phyloP scores from a whole-genome alignment of 1,140 invertebrate species.

The Maconellicoccus hirsutus region DNA sequence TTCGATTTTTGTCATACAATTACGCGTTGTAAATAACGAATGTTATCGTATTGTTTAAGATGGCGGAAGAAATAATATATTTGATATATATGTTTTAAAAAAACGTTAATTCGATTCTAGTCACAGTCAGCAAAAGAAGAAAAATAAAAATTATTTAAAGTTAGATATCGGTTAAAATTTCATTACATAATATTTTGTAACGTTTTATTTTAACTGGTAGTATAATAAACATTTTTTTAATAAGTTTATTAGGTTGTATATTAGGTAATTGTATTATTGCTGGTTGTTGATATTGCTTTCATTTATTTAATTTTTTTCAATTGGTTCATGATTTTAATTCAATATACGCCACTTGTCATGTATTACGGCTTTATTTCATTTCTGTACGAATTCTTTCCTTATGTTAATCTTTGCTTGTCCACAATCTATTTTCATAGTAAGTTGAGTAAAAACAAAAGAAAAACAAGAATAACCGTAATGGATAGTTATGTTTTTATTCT shows the following conservation, averaged over 20 bases:
- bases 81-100: slow-evolving; percentile 12
- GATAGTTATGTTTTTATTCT: too few relatives aligned
- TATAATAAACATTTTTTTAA: slow-evolving; percentile 6
- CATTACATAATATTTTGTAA: slow-evolving; percentile 16
- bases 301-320: slow-evolving; percentile 18
- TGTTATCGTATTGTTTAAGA: slow-evolving; percentile 17
- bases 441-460: too few relatives aligned
- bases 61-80: slow-evolving; percentile 12
- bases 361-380: neutral
- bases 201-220: slow-evolving; percentile 19
- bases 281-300: slow-evolving; percentile 21
- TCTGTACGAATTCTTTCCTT: neutral
- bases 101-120: slow-evolving; percentile 19
- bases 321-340: slow-evolving; percentile 22
- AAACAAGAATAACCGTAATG: too few relatives aligned
- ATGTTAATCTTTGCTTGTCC: too few relatives aligned
- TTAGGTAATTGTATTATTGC: slow-evolving; percentile 22
- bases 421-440: too few relatives aligned
- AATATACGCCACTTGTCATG: slow-evolving; percentile 16
- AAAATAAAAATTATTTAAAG: slow-evolving; percentile 7
- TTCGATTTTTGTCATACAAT: slow-evolving; percentile 11
- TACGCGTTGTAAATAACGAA: slow-evolving; percentile 16
- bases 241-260: slow-evolving; percentile 19
- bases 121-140: slow-evolving; percentile 2
- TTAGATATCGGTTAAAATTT: slow-evolving; percentile 13